Conservation (phyloP, 2,113 vertebrate genomes). For the Eulacestoma nigropectus region DNA sequence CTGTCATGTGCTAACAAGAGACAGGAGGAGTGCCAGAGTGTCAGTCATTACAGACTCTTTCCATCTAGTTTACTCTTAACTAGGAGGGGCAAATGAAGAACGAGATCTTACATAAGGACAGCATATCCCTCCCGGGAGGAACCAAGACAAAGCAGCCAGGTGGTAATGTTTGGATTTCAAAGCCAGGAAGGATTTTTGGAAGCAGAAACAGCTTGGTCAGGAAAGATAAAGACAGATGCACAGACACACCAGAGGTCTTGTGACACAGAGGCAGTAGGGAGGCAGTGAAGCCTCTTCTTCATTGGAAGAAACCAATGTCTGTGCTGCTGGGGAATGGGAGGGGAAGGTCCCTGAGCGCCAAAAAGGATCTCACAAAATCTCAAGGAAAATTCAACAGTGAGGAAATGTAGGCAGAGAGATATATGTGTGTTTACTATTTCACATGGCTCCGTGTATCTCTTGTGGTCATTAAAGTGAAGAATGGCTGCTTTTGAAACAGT, state of each 20-base stretch:
- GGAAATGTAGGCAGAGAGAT: neutral
- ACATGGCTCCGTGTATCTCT: neutral
- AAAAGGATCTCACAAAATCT: neutral
- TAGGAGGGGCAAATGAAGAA: neutral
- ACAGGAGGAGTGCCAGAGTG: conserved; percentile 24
- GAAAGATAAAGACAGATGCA: neutral
- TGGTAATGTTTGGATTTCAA: conserved; percentile 10
- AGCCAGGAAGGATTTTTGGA: neutral
- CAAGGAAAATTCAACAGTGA: neutral
- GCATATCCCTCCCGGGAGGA: neutral
- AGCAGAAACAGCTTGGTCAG: neutral
- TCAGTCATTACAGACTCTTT: conserved; percentile 35
- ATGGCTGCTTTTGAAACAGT: neutral
- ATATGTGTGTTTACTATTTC: neutral
- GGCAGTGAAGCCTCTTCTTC: neutral
- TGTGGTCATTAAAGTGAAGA: neutral
- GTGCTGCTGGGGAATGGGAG: neutral
- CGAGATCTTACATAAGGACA: neutral
- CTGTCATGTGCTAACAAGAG: conserved; percentile 57
- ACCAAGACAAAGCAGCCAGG: neutral
- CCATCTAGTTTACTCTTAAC: neutral
- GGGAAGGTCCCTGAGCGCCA: neutral
- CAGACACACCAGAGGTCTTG: neutral
- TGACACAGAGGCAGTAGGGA: neutral
- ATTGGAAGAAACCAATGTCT: neutral